These are phyloP conservation scores for Eulemur macaco DNA, from an alignment of 2,113 vertebrate genomes.

Conservation along the genomic window DNA sequence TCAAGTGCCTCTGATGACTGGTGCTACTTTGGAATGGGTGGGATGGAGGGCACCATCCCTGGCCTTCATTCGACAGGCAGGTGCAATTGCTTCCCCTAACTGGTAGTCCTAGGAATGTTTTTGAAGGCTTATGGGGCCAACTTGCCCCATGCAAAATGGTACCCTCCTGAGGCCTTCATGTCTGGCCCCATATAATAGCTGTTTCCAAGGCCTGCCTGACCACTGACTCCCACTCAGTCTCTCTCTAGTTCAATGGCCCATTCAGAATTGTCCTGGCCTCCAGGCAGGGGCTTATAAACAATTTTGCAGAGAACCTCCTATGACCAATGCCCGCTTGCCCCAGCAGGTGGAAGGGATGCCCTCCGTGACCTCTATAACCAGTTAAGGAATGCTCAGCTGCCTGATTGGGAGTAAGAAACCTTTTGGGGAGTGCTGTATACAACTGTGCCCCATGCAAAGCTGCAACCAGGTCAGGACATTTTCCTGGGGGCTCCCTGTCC, in stretches of 20 bases:
- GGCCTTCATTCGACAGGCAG: neutral
- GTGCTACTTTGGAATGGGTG: neutral
- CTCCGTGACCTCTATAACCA: neutral
- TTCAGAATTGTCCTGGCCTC: neutral
- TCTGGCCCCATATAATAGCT: neutral
- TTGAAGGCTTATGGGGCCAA: neutral
- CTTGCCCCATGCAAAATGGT: neutral
- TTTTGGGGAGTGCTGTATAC: neutral
- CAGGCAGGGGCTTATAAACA: neutral
- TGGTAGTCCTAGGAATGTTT: neutral
- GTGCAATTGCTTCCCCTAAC: neutral
- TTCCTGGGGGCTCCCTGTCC: neutral
- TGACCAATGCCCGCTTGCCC: neutral
- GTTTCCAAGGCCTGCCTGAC: neutral
- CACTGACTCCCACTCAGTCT: neutral
- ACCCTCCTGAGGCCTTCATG: neutral
- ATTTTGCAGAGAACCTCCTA: neutral
- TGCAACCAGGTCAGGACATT: neutral
- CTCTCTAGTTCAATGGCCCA: neutral
- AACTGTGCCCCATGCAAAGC: neutral
- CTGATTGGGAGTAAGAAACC: neutral
- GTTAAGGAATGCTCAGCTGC: neutral
- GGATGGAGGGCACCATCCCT: neutral
- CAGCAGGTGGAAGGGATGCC: neutral
- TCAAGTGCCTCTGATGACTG: neutral